Conservation (phyloP, 1,140 invertebrate genomes). For the Xylocopa sonorina region DNA sequence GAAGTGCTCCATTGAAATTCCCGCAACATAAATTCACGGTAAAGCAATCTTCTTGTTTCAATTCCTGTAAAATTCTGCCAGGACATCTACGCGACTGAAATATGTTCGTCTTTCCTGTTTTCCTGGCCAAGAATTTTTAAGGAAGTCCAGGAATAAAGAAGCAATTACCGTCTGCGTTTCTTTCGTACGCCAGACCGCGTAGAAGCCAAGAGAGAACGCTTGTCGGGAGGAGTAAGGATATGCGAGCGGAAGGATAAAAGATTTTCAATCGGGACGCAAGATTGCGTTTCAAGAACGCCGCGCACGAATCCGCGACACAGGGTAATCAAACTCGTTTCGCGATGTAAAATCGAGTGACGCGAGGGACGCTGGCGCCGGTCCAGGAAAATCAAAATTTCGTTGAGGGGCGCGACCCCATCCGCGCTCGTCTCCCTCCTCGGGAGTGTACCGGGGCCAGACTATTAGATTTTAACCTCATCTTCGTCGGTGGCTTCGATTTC, state of each 20-base stretch:
- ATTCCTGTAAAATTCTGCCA: too few species aligned
- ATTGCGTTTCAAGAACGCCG: not conserved
- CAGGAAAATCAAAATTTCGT: conserved; percentile 78
- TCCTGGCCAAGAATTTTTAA: not conserved
- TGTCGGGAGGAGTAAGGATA: too few species aligned
- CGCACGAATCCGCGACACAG: conserved; percentile 10
- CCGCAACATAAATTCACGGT: too few species aligned
- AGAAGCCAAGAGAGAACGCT: not conserved
- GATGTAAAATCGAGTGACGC: conserved; percentile 33
- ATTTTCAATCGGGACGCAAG: conserved; percentile 16
- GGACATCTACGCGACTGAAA: too few species aligned
- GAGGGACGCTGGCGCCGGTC: conserved; percentile 32
- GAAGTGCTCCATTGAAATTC: too few species aligned
- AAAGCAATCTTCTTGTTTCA: too few species aligned
- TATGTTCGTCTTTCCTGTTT: not conserved
- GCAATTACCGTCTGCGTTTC: conserved; percentile 21
- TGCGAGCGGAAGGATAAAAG: not conserved
- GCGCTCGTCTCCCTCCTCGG: conserved; percentile 19
- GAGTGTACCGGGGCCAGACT: conserved; percentile 65
- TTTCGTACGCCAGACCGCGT: not conserved
- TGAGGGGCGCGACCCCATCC: conserved; percentile 60
- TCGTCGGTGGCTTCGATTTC: conserved; percentile 69
- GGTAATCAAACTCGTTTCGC: conserved; percentile 29
- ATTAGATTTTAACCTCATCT: conserved; percentile 80
- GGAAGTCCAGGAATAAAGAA: not conserved